These are phyloP conservation scores for Colaptes auratus DNA, from an alignment of 2,113 vertebrate species.

Conservation along the genomic window DNA sequence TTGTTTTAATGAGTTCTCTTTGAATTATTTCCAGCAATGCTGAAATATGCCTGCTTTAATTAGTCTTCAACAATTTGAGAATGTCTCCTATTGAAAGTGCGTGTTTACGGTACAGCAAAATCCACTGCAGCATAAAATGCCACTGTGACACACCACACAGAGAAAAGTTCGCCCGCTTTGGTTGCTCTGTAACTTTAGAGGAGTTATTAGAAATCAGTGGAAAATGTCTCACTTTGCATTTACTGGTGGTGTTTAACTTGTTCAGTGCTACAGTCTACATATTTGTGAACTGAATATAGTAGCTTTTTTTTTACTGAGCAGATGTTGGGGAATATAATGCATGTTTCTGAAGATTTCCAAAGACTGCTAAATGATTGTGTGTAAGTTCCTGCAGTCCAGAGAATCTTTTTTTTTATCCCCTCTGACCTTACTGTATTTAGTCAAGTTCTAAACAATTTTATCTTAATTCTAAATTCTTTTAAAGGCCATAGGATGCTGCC, in stretches of 20 bases:
- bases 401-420: not conserved
- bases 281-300: not conserved
- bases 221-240: not conserved
- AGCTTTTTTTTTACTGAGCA: not conserved
- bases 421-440: not conserved
- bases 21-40: not conserved
- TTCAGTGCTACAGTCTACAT: not conserved
- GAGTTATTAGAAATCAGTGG: not conserved
- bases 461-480: not conserved
- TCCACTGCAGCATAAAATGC: not conserved
- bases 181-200: not conserved
- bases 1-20: not conserved
- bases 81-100: not conserved
- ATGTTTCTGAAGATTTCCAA: not conserved
- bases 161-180: not conserved
- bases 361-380: not conserved
- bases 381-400: not conserved
- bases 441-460: not conserved
- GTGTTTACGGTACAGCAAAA: not conserved
- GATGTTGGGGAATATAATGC: not conserved
- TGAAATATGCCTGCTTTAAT: not conserved
- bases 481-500: not conserved
- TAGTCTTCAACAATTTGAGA: not conserved
- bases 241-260: not conserved
- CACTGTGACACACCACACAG: not conserved